phyloP scores from a whole-genome alignment of 1,140 invertebrate species.

The Idris sp. region DNA sequence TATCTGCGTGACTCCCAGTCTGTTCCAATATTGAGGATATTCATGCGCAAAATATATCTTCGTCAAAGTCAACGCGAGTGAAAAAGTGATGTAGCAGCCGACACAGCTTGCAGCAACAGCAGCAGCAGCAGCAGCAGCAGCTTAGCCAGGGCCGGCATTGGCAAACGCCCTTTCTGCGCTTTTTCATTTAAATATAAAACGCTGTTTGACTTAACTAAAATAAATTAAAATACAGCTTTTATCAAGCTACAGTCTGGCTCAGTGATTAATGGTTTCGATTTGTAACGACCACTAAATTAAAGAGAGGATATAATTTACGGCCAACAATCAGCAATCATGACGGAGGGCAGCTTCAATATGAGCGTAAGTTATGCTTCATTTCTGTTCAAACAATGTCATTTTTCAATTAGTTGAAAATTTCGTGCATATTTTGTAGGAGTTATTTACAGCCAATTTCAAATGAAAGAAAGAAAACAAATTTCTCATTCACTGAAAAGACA shows the following conservation, averaged over 20 bases:
- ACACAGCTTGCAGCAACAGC: slow-evolving; percentile 43
- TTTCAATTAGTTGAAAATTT: not conserved
- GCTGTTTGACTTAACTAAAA: slow-evolving; percentile 36
- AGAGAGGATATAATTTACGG: slow-evolving; percentile 50
- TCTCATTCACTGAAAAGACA: too few species aligned
- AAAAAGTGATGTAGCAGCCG: slow-evolving; percentile 64
- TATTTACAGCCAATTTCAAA: too few species aligned
- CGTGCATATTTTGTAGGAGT: too few species aligned
- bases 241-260: slow-evolving; percentile 44
- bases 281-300: slow-evolving; percentile 37
- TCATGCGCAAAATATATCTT: slow-evolving; percentile 66
- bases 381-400: not conserved
- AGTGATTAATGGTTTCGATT: slow-evolving; percentile 64
- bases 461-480: too few species aligned
- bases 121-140: slow-evolving; percentile 38
- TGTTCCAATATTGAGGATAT: slow-evolving; percentile 63
- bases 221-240: slow-evolving; percentile 62
- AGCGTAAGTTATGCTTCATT: slow-evolving; percentile 62
- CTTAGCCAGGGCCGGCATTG: slow-evolving; percentile 41
- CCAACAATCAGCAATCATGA: slow-evolving; percentile 61
- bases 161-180: slow-evolving; percentile 46
- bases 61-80: slow-evolving; percentile 66
- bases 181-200: slow-evolving; percentile 64
- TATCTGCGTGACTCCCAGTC: slow-evolving; percentile 44
- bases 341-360: slow-evolving; percentile 67